Percentiles rank a stretch among this genome's conserved stretches.
Evolutionary conservation across 2,113 vertebrate genomes (phyloP).

Genomic region (Rhea pennata): DNA sequence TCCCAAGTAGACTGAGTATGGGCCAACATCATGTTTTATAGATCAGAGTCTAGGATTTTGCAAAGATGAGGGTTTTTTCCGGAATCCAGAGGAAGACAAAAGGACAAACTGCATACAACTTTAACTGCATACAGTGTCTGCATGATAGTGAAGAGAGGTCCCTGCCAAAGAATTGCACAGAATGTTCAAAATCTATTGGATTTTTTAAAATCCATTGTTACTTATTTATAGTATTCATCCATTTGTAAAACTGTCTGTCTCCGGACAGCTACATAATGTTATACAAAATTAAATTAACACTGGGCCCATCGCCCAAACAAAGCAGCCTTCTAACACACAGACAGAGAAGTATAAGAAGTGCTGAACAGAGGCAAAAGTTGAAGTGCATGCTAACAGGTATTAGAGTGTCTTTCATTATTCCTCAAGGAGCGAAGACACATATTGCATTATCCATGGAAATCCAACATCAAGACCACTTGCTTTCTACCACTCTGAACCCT

Average conservation of each 20-base stretch:
- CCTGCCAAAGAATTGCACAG: not conserved
- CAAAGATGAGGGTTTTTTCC: not conserved
- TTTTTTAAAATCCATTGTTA: not conserved
- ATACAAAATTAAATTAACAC: not conserved
- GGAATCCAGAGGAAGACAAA: not conserved
- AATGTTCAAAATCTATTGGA: not conserved
- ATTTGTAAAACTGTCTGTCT: not conserved
- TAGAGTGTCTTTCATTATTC: not conserved
- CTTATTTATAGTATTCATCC: not conserved
- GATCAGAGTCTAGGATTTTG: not conserved
- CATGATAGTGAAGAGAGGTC: not conserved
- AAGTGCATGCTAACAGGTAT: not conserved
- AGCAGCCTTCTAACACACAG: not conserved
- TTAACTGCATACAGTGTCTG: not conserved
- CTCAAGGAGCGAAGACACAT: not conserved
- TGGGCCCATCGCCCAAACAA: not conserved
- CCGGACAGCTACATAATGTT: not conserved
- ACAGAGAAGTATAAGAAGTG: not conserved
- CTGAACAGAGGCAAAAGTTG: not conserved
- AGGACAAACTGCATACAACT: not conserved
- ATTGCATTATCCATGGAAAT: not conserved
- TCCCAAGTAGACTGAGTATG: not conserved
- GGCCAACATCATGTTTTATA: not conserved
- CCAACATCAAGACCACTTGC: rapidly evolving
- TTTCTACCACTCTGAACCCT: not conserved